These are phyloP conservation scores for Coelinius sp. DNA, from an alignment of 2,888 invertebrate genomes.

Conservation along the genomic window DNA sequence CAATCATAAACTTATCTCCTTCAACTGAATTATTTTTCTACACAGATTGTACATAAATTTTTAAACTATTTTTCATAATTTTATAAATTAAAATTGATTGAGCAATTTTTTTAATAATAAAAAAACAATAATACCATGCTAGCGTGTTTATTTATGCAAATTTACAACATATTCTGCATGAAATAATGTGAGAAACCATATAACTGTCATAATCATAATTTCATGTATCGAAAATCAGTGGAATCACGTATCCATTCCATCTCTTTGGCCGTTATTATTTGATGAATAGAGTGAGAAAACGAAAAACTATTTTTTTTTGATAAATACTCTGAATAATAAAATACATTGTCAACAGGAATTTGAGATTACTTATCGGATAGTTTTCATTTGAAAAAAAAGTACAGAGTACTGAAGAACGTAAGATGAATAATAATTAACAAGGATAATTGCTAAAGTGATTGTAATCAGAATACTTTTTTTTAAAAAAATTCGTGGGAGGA, in stretches of 20 bases:
- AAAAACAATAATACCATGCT: conserved; percentile 12
- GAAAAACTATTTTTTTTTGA: conserved; percentile 7
- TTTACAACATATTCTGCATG: not conserved
- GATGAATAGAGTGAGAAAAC: not conserved
- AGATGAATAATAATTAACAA: not conserved
- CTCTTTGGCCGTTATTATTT: not conserved
- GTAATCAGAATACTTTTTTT: conserved; percentile 36
- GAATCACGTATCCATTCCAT: conserved; percentile 2
- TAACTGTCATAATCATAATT: not conserved
- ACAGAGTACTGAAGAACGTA: conserved; percentile 30
- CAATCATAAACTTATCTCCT: not conserved
- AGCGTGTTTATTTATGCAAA: conserved; percentile 8
- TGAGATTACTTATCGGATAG: conserved; percentile 36
- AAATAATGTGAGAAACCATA: not conserved
- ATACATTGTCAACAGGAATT: conserved; percentile 36
- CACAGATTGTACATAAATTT: conserved; percentile 7
- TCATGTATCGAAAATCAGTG: not conserved
- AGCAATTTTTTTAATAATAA: conserved; percentile 18
- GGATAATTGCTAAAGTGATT: conserved; percentile 6
- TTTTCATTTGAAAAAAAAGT: conserved; percentile 36
- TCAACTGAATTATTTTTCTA: not conserved
- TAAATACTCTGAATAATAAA: conserved; percentile 16
- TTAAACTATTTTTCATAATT: not conserved
- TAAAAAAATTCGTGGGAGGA: conserved; percentile 37
- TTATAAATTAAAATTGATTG: not conserved